Conservation (phyloP, 2,888 invertebrate species). For the Apamea crenata region DNA sequence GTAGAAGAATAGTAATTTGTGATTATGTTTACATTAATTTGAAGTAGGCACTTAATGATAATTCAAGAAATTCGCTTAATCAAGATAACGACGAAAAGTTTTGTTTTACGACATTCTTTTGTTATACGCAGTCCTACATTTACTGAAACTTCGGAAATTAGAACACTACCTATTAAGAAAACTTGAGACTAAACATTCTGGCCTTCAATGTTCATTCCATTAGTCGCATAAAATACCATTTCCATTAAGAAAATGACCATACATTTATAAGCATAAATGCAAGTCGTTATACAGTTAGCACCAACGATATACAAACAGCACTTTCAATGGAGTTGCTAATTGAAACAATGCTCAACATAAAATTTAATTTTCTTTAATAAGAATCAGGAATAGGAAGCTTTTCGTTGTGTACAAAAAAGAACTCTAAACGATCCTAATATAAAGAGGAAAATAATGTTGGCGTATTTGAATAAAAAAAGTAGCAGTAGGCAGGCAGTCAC, state of each 20-base stretch:
- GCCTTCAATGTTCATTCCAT: neutral
- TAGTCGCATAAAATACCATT: neutral
- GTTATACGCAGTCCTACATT: neutral
- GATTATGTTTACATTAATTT: neutral
- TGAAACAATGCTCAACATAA: conserved; percentile 49
- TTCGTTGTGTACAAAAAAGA: conserved; percentile 50
- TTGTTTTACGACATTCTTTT: neutral
- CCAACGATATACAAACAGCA: conserved; percentile 16
- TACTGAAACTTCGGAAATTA: neutral
- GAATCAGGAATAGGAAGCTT: conserved; percentile 34
- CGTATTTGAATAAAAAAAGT: conserved; percentile 39
- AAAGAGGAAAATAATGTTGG: conserved; percentile 39
- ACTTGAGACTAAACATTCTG: neutral
- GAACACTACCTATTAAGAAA: neutral
- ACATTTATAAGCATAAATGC: neutral
- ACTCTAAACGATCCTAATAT: conserved; percentile 39
- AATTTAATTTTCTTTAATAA: conserved; percentile 52
- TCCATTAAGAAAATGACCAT: neutral
- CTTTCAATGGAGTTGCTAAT: conserved; percentile 43
- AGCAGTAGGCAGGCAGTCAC: conserved; percentile 6
- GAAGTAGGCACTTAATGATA: neutral
- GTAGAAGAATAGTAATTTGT: neutral
- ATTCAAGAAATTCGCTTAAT: neutral
- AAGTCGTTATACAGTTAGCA: neutral
- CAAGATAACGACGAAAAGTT: neutral